Conservation (phyloP, 2,113 vertebrate species). For the Jaculus jaculus region DNA sequence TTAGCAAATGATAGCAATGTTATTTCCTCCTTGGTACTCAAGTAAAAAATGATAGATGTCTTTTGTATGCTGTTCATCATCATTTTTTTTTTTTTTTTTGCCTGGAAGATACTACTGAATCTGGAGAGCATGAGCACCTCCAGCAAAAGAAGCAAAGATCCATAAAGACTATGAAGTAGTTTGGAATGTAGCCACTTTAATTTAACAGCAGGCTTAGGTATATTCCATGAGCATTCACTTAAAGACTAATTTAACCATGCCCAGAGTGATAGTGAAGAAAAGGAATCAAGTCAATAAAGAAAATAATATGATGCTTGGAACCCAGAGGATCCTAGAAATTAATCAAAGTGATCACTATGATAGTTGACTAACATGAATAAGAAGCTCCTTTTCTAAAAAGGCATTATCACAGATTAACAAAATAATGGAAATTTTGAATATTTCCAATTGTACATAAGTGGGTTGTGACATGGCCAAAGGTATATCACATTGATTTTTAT, state of each 20-base stretch:
- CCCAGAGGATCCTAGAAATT: not conserved
- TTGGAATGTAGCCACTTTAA: not conserved
- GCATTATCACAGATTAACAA: not conserved
- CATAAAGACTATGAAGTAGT: constrained; percentile 20
- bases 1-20: constrained; percentile 20
- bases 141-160: constrained; percentile 23
- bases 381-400: constrained; percentile 19
- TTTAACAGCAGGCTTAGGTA: not conserved
- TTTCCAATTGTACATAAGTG: constrained; percentile 24
- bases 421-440: constrained; percentile 47
- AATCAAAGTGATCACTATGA: constrained; percentile 54
- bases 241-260: constrained; percentile 31
- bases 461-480: constrained; percentile 24
- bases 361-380: constrained; percentile 7
- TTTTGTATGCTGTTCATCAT: constrained; percentile 28
- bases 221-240: constrained; percentile 28
- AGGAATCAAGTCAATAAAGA: constrained; percentile 20
- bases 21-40: constrained; percentile 25
- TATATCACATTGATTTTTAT: constrained; percentile 6
- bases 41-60: not conserved
- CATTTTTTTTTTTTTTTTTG: constrained; percentile 22
- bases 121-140: constrained; percentile 33
- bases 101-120: constrained; percentile 20
- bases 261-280: not conserved
- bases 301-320: constrained; percentile 41